These are phyloP conservation scores for Elegia similella DNA, from an alignment of 2,888 invertebrate species.

Conservation along the genomic window DNA sequence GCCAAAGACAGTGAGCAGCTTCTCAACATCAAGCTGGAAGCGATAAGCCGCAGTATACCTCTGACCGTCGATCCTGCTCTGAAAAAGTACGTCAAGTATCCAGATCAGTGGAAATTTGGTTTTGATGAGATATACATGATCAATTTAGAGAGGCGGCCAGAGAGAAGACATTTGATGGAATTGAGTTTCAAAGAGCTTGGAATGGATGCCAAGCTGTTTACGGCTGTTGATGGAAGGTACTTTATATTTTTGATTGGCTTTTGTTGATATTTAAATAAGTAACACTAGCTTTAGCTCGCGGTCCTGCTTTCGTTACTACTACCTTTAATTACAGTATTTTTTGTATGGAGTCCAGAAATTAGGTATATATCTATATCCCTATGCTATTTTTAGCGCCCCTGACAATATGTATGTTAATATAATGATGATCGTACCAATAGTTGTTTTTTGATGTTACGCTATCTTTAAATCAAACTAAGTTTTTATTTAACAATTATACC, in stretches of 20 bases:
- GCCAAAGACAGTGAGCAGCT: conserved; percentile 86
- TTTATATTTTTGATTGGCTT: background rate
- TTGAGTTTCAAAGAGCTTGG: conserved; percentile 90
- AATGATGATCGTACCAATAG: no score
- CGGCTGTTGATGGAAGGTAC: conserved; percentile 95
- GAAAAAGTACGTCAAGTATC: conserved; percentile 51
- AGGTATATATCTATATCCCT: no score
- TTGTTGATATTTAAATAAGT: no score
- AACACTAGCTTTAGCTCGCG: no score
- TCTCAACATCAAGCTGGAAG: conserved; percentile 88
- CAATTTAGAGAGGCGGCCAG: conserved; percentile 91
- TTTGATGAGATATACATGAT: conserved; percentile 95
- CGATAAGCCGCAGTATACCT: conserved; percentile 82
- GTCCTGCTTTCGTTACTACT: no score
- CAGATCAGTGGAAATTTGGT: conserved; percentile 83
- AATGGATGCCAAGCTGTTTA: conserved; percentile 86
- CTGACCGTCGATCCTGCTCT: conserved; percentile 65
- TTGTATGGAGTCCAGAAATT: no score
- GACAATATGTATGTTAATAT: no score
- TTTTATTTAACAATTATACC: no score
- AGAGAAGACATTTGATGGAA: conserved; percentile 90
- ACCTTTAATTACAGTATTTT: no score
- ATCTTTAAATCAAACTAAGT: no score
- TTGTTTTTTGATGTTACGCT: no score
- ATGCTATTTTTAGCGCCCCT: no score